Conservation (phyloP, 2,113 vertebrate species). For the Bungarus multicinctus region DNA sequence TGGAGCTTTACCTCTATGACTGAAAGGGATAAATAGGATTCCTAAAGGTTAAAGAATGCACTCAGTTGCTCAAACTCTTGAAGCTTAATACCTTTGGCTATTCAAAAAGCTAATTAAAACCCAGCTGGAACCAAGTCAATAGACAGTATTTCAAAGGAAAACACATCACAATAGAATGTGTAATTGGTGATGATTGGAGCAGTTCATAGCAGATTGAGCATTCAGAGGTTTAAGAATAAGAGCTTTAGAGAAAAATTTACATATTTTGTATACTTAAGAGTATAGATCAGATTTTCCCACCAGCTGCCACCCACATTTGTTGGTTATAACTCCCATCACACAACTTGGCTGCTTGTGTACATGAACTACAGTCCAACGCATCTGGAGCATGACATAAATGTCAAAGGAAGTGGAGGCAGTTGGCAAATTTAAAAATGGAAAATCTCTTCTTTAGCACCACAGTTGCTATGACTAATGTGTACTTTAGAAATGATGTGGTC, state of each 20-base stretch:
- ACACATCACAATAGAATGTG: slow-evolving; percentile 19
- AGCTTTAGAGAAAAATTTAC: slow-evolving; percentile 3
- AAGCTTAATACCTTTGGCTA: slow-evolving; percentile 34
- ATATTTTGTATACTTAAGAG: neutral
- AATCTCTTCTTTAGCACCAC: neutral
- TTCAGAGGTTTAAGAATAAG: neutral
- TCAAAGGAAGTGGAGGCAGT: neutral
- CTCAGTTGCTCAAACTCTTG: slow-evolving; percentile 28
- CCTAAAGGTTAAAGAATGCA: slow-evolving; percentile 38
- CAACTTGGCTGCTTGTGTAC: neutral
- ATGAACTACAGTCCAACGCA: neutral
- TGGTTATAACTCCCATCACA: neutral
- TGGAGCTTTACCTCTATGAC: slow-evolving; percentile 15
- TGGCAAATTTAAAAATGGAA: neutral
- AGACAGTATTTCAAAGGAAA: slow-evolving; percentile 26
- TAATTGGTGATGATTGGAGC: slow-evolving; percentile 19
- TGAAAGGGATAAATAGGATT: slow-evolving; percentile 32
- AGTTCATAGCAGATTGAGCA: neutral
- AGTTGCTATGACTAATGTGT: neutral
- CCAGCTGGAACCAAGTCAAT: slow-evolving; percentile 31
- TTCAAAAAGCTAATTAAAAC: slow-evolving; percentile 36
- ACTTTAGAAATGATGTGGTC: neutral
- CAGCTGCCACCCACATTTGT: neutral
- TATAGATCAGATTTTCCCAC: neutral
- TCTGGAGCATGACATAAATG: neutral